Percentiles rank a stretch among this genome's conserved stretches.
Conservation (phyloP, 1,140 invertebrate species). For the Zaprionus tsacasi region DNA sequence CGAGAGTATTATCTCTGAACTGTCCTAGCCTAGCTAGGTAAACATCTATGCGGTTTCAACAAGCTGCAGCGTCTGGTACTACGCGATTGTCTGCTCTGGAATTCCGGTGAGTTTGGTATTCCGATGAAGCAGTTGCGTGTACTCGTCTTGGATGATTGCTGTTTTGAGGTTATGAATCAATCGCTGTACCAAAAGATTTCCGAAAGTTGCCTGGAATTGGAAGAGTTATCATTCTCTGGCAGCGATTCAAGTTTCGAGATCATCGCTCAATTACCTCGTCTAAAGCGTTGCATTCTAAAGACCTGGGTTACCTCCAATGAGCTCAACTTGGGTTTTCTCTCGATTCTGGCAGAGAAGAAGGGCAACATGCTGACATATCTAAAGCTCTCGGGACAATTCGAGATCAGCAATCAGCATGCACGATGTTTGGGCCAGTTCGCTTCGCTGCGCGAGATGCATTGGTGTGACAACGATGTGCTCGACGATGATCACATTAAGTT, state of each 20-base stretch:
- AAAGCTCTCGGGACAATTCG: constrained; percentile 59
- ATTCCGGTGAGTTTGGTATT: constrained; percentile 65
- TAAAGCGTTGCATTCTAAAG: constrained; percentile 61
- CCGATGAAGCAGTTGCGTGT: constrained; percentile 36
- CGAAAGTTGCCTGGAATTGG: constrained; percentile 54
- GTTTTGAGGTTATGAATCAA: constrained; percentile 71
- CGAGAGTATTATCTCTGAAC: not conserved
- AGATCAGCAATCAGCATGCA: constrained; percentile 60
- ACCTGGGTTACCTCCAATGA: constrained; percentile 70
- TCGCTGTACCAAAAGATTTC: constrained; percentile 69
- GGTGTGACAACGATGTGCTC: constrained; percentile 59
- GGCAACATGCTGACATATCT: constrained; percentile 55
- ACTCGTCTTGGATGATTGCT: constrained; percentile 63
- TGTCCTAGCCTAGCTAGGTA: constrained; percentile 32
- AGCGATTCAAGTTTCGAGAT: constrained; percentile 67
- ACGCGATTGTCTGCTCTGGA: constrained; percentile 68
- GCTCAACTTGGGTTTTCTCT: constrained; percentile 61
- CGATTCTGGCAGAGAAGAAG: constrained; percentile 37
- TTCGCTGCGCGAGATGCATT: constrained; percentile 49
- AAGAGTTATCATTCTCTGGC: constrained; percentile 63
- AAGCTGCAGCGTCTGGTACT: constrained; percentile 54
- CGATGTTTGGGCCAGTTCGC: constrained; percentile 54
- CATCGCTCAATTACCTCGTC: constrained; percentile 59
- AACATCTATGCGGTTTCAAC: constrained; percentile 62
- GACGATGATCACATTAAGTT: constrained; percentile 68